Evolutionary conservation across 2,888 invertebrate genomes (phyloP), one percentile per base, ranked within the genome.

Genomic region (Liodrosophila aerea): DNA sequence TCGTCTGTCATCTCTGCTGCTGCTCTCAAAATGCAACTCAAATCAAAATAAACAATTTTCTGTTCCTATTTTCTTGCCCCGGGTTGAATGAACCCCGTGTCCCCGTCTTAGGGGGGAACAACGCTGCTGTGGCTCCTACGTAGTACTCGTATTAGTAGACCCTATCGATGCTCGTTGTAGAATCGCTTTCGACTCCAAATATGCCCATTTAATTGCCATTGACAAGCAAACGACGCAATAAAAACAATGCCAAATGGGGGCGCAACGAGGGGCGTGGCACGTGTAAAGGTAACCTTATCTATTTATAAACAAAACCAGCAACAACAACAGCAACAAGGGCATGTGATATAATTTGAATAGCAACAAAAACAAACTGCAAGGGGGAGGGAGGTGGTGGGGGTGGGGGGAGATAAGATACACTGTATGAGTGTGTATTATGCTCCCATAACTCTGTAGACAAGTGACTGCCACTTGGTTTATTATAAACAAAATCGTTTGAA

Each of bases 401-500:
- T 2, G n/a, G 7, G 11, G 4, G 7, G 5, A 8, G 16, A 13
- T 30, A 27, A 31, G 15, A n/a, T n/a, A 12, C 31, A 13, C 3
- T 9, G 7, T 12, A 7, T 37, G 68, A 69, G 15, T 11, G 15
- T 8, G 43, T 44, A 16, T 29, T n/a, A n/a, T 4, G 12, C 31
- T 45, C 51, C 22, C 3, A 52, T 53, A 65, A 53, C 44, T 47
- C 22, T 36, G 11, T 22, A 46, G 40, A 34, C 33, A 50, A 47
- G 34, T 33, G 34, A 58, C 52, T 56, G 64, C 22, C 22, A 5
- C 22, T 53, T 74, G 64, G 61, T 77, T 77, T 77, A 77, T 77
- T 81, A 81, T 81, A 77, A 81, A 77, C 82, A 77, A 81, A 77
- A 75, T 62, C 69, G 72, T 77, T 77, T 81, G 77, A 73, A 76